A percentile compares a stretch with the other conserved stretches of the same genome.
phyloP scores from a whole-genome alignment of 2,113 vertebrate species.

The Anhinga rufa region DNA sequence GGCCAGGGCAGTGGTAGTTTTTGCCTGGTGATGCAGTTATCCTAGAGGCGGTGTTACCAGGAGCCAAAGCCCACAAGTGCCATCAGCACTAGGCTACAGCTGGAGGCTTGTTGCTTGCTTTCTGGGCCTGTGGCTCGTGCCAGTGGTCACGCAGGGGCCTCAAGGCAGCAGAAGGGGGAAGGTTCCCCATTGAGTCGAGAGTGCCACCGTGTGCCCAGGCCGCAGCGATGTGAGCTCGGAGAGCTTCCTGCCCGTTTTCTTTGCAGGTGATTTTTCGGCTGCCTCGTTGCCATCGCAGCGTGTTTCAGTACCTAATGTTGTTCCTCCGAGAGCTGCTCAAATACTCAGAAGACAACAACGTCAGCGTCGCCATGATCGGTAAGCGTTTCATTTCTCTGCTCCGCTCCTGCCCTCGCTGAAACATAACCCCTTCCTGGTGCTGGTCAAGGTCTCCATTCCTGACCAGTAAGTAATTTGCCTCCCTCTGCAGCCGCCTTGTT shows the following conservation, averaged over 20 bases:
- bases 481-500: conserved; percentile 84
- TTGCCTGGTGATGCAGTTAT: neutral
- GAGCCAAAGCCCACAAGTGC: neutral
- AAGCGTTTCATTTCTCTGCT: neutral
- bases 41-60: too few relatives aligned
- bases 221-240: fast-evolving
- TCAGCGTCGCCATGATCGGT: conserved; percentile 90
- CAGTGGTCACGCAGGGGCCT: fast-evolving
- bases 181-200: fast-evolving
- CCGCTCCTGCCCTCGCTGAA: neutral
- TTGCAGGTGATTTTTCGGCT: conserved; percentile 88
- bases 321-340: conserved; percentile 94
- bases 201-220: neutral
- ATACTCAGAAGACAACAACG: conserved; percentile 86
- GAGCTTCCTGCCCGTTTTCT: neutral
- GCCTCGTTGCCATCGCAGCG: conserved; percentile 89
- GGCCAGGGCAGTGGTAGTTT: neutral
- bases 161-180: fast-evolving
- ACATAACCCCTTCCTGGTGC: fast-evolving
- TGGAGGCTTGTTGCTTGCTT: neutral
- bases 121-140: fast-evolving
- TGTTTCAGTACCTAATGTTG: conserved; percentile 92
- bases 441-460: neutral
- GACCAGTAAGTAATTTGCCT: neutral
- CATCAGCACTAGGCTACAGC: neutral